Evolutionary conservation across 2,888 invertebrate genomes (phyloP).

Genomic region (Drosophila quasianomalipes): DNA sequence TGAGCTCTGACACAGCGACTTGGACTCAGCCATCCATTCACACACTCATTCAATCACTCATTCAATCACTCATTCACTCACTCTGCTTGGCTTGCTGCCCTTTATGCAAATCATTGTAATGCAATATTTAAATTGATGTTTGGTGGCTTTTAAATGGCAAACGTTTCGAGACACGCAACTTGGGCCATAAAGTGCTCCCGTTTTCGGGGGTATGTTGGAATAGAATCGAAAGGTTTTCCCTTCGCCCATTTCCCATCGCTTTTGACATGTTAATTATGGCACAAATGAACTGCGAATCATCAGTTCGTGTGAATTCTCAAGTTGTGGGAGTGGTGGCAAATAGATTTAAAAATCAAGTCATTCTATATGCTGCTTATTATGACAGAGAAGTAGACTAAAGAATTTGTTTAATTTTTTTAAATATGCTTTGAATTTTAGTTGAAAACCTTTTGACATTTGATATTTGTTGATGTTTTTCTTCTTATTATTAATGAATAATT

Average conservation of each 20-base stretch:
- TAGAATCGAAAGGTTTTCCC: slow-evolving; percentile 17
- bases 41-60: slow-evolving; percentile 22
- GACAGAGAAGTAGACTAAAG: background rate
- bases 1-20: slow-evolving; percentile 59
- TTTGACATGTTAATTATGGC: slow-evolving; percentile 55
- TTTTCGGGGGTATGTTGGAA: slow-evolving; percentile 29
- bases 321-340: slow-evolving; percentile 5
- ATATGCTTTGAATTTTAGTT: background rate
- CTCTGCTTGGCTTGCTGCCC: slow-evolving; percentile 46
- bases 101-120: slow-evolving; percentile 81
- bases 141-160: slow-evolving; percentile 74
- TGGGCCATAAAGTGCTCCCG: slow-evolving; percentile 43
- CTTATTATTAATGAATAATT: no score
- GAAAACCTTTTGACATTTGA: background rate
- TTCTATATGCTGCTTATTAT: no score
- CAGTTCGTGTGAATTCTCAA: slow-evolving; percentile 39
- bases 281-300: slow-evolving; percentile 29
- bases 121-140: slow-evolving; percentile 81
- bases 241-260: background rate
- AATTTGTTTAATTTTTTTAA: background rate
- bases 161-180: slow-evolving; percentile 58
- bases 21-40: slow-evolving; percentile 20
- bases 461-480: no score
- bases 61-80: slow-evolving; percentile 3
- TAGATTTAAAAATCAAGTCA: slow-evolving; percentile 2